Conservation (phyloP, 2,888 invertebrate species). For the Pemphredon lugubris region DNA sequence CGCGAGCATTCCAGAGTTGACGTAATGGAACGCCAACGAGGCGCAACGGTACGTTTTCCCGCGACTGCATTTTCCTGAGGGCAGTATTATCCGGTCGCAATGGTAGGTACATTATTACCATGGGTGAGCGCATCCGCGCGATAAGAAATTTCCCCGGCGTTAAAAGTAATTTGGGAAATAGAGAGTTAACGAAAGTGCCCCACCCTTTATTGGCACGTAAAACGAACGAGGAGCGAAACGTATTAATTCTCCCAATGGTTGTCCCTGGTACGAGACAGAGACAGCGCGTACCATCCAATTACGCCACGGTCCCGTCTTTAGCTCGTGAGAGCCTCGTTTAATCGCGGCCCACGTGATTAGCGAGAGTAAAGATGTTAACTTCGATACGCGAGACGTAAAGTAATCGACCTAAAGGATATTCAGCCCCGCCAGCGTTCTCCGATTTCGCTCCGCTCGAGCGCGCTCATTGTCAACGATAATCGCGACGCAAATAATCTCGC, state of each 20-base stretch:
- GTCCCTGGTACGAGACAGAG: constrained; percentile 28
- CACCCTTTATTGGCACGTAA: constrained; percentile 23
- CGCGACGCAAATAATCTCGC: constrained; percentile 1
- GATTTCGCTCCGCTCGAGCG: constrained; percentile 11
- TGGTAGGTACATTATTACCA: too few relatives aligned
- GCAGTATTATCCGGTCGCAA: too few relatives aligned
- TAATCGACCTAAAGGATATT: constrained; percentile 19
- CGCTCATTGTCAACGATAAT: constrained; percentile 5
- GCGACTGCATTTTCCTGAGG: too few relatives aligned
- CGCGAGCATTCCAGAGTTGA: too few relatives aligned
- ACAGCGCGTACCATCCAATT: constrained; percentile 58
- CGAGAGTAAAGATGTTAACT: constrained; percentile 56
- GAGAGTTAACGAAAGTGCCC: constrained; percentile 29
- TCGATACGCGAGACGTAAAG: constrained; percentile 43
- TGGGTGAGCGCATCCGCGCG: neutral
- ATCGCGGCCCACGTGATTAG: constrained; percentile 60
- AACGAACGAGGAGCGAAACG: constrained; percentile 36
- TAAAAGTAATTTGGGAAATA: constrained; percentile 25
- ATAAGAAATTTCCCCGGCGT: neutral
- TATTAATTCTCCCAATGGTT: constrained; percentile 48
- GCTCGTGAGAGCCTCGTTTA: constrained; percentile 53
- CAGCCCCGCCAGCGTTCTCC: constrained; percentile 22
- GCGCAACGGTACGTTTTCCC: too few relatives aligned
- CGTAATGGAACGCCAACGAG: too few relatives aligned
- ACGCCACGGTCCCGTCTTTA: constrained; percentile 36